phyloP scores from a whole-genome alignment of 92 coral and sea anemone genomes.

The Actinostola sp. region DNA sequence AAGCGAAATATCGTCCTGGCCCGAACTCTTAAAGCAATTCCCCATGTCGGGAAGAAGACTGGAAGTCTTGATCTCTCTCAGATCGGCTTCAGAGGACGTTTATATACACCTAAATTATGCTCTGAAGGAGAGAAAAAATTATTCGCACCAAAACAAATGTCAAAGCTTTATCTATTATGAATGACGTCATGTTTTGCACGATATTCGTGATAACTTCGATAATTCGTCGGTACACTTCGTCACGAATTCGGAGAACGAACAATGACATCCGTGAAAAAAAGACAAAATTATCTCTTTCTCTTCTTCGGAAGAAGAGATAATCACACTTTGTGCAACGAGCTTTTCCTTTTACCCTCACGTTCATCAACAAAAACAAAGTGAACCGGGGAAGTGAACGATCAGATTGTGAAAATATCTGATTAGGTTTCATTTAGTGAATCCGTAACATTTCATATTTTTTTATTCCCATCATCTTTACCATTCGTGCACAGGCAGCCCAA shows the following conservation, averaged over 20 bases:
- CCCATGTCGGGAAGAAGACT: slow-evolving; percentile 86
- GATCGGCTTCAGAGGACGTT: slow-evolving; percentile 34
- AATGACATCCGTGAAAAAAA: neutral
- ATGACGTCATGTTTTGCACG: slow-evolving; percentile 60
- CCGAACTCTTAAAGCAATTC: slow-evolving; percentile 91
- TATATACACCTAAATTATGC: slow-evolving; percentile 20
- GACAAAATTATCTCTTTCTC: neutral
- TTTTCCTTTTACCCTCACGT: too few relatives aligned
- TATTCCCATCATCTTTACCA: too few relatives aligned
- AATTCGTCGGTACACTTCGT: slow-evolving; percentile 5
- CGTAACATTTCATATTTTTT: too few relatives aligned
- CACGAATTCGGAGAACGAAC: slow-evolving; percentile 12
- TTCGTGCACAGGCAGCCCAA: too few relatives aligned
- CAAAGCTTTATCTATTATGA: slow-evolving; percentile 40
- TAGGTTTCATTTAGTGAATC: too few relatives aligned
- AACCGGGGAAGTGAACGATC: too few relatives aligned
- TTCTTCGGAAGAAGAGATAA: neutral
- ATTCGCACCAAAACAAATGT: slow-evolving; percentile 81
- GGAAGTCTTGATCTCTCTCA: slow-evolving; percentile 28
- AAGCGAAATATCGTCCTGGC: slow-evolving; percentile 97
- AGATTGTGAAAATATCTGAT: too few relatives aligned
- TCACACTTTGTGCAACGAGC: neutral
- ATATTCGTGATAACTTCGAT: slow-evolving; percentile 45
- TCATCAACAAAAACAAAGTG: too few relatives aligned
- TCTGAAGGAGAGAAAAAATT: slow-evolving; percentile 46